These are phyloP conservation scores for Sminthurinus aureus DNA, from an alignment of 2,888 invertebrate genomes.

Conservation along the genomic window DNA sequence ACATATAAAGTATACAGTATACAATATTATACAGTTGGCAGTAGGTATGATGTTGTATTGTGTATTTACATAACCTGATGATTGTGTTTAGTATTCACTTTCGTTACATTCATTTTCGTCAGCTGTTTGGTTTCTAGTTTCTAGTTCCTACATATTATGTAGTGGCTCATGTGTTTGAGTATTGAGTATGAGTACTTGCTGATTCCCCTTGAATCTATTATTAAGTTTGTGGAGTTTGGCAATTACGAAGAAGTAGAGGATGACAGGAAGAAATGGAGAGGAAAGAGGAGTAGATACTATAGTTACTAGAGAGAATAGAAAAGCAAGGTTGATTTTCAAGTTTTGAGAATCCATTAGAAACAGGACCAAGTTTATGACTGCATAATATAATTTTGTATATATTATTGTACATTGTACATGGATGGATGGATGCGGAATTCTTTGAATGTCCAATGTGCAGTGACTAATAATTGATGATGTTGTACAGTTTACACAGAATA, in stretches of 20 bases:
- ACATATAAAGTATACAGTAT: too few relatives aligned
- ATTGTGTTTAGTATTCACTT: neutral
- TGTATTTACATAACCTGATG: neutral
- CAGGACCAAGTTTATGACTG: neutral
- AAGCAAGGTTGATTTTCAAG: neutral
- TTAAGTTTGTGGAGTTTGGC: neutral
- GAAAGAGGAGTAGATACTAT: too few relatives aligned
- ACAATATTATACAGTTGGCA: too few relatives aligned
- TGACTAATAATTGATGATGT: neutral
- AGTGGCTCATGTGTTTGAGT: neutral
- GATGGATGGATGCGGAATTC: too few relatives aligned
- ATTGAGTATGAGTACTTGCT: neutral
- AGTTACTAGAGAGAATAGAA: neutral
- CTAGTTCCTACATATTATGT: too few relatives aligned
- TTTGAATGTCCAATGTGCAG: neutral
- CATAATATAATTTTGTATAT: neutral
- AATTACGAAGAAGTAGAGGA: neutral
- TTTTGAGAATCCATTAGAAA: neutral
- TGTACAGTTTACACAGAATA: too few relatives aligned
- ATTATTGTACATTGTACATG: too few relatives aligned
- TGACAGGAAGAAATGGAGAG: too few relatives aligned
- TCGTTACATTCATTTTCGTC: neutral
- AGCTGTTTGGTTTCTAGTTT: neutral
- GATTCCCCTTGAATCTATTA: neutral
- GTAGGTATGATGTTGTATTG: neutral